These are phyloP conservation scores for Gerosis bhagava DNA, from an alignment of 2,888 invertebrate genomes.

Conservation along the genomic window DNA sequence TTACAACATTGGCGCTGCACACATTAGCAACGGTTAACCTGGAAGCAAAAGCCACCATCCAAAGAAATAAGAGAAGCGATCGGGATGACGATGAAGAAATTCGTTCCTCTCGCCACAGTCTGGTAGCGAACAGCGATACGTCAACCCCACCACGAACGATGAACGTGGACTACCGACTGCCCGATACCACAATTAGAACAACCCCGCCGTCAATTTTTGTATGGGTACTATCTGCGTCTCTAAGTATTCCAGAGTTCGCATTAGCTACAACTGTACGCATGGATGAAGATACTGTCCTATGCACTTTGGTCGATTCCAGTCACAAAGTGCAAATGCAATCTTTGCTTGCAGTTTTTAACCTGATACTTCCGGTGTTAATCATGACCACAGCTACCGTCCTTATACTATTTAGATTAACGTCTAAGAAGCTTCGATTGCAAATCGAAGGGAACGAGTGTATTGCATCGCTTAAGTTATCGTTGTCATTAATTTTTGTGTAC, in stretches of 20 bases:
- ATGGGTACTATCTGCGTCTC: conserved; percentile 81
- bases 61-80: conserved; percentile 54
- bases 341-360: conserved; percentile 63
- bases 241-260: conserved; percentile 83
- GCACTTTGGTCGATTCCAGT: conserved; percentile 76
- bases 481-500: conserved; percentile 60
- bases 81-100: conserved; percentile 69
- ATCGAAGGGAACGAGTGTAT: conserved; percentile 50
- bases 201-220: conserved; percentile 78
- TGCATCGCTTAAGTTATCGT: conserved; percentile 60
- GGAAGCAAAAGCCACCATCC: conserved; percentile 59
- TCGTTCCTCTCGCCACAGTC: conserved; percentile 70
- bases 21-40: conserved; percentile 79
- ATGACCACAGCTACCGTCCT: conserved; percentile 51
- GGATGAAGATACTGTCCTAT: conserved; percentile 60
- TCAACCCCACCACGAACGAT: conserved; percentile 75
- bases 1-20: conserved; percentile 81
- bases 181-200: conserved; percentile 68
- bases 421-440: conserved; percentile 44
- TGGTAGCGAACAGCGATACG: conserved; percentile 71
- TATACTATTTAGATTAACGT: conserved; percentile 56
- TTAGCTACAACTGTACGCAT: conserved; percentile 72
- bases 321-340: conserved; percentile 69
- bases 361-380: conserved; percentile 61
- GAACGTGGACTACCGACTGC: conserved; percentile 77